Percentiles rank a stretch among this genome's conserved stretches.
Conservation (phyloP, 1,140 invertebrate species). For the Zophobas atratus region DNA sequence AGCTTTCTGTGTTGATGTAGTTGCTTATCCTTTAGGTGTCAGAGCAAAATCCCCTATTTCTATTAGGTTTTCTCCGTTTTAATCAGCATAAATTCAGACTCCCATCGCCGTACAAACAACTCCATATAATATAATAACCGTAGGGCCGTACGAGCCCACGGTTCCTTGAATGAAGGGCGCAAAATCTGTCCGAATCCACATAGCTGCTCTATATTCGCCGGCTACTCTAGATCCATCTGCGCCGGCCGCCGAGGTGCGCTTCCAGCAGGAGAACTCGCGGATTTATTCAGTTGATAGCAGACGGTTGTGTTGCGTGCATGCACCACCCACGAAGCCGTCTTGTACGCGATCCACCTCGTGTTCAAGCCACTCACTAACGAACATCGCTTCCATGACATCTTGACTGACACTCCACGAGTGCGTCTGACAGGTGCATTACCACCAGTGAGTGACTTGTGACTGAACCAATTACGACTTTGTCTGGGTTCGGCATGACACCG, state of each 20-base stretch:
- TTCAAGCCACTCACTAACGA: conserved; percentile 16
- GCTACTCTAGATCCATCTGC: conserved; percentile 32
- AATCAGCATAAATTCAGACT: conserved; percentile 43
- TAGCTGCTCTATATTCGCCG: conserved; percentile 4
- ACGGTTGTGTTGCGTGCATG: conserved; percentile 38
- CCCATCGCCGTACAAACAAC: not conserved
- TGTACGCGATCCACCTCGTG: conserved; percentile 13
- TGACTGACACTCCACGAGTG: conserved; percentile 33
- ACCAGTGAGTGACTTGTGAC: conserved; percentile 31
- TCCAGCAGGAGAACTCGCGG: conserved; percentile 35
- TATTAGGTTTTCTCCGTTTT: conserved; percentile 39
- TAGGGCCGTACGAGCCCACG: not conserved
- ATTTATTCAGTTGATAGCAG: conserved; percentile 40
- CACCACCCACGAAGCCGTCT: conserved; percentile 35
- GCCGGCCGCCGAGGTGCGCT: conserved; percentile 25
- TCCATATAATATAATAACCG: conserved; percentile 13
- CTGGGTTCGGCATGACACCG: conserved; percentile 8
- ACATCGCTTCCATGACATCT: conserved; percentile 13
- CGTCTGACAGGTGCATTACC: conserved; percentile 36
- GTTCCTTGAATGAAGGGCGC: conserved; percentile 23
- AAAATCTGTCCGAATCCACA: conserved; percentile 25
- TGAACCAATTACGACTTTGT: conserved; percentile 17
- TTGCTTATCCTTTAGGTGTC: conserved; percentile 33
- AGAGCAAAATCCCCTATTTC: conserved; percentile 27
- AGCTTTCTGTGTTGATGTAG: not conserved